Base-by-base conservation (phyloP, 2,888 invertebrate genomes). In the Andrena minutula region DNA sequence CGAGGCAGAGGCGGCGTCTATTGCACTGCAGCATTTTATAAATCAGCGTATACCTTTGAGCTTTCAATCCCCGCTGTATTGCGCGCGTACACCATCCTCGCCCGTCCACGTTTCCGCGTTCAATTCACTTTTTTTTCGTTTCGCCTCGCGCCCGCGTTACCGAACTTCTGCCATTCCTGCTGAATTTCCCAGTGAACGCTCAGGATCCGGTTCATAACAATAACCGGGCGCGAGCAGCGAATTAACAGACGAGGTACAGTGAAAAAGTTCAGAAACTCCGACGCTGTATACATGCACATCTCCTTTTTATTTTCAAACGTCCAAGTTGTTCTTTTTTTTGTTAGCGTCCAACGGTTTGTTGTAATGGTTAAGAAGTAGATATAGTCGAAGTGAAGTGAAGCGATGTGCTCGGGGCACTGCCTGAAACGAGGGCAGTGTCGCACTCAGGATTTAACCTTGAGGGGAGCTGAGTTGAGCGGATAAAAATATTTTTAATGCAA, bases 21-120 rank as follows among this genome's bases (percentile, higher is more conserved):
- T 85, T 84, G 79, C 76, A 75, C 47, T 73, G 58, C 77, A 79
- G 78, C 80, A 86, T 87, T 87, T 86, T 87, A 89, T 91, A 91
- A 91, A 92, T 91, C 91, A 90, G 51, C 75, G 71, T 75, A 75
- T 82, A 41, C 41, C 72, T 51, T 51, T 71, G 72, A 82, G 72
- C 75, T 81, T 72, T 76, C 82, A 69, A 72, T 82, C 65, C 30
- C 23, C 35, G 26, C 16, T 64, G 66, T 56, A 32, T 56, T 26
- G 12, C 20, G 53, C 47, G 12, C 47, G 10, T 30, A 28, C 65
- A 35, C 53, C 2, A 23, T 51, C 10, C 64, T 2, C 16, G 41
- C n/a, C 64, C 6, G 26, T 20, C 16, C 41, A 32, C 41, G 28
- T 74, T 75, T 68, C 66, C 49, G 53, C 63, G 71, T 63, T 72